Evolutionary conservation across 2,888 invertebrate species (phyloP).

Genomic region (Mylabris sibirica): DNA sequence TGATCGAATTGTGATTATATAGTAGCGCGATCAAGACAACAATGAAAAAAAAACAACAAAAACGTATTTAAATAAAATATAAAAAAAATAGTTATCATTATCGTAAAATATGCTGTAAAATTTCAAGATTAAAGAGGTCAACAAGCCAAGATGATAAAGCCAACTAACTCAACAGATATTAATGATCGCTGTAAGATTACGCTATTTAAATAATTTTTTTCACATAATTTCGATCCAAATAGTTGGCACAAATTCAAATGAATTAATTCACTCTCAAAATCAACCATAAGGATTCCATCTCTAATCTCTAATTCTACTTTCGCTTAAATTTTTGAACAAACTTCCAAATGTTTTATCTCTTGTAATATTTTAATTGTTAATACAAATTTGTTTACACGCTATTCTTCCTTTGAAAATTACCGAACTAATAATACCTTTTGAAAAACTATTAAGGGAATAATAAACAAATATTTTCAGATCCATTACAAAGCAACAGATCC

Average conservation of each 20-base stretch:
- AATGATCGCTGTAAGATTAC: no score
- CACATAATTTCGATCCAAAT: background rate
- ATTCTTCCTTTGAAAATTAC: conserved; percentile 5
- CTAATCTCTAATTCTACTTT: background rate
- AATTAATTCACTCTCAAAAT: background rate
- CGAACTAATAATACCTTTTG: background rate
- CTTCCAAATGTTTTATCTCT: background rate
- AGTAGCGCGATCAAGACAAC: background rate
- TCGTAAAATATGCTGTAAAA: background rate
- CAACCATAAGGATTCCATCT: background rate
- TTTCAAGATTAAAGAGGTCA: background rate
- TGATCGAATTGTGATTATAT: conserved; percentile 1
- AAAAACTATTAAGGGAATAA: background rate
- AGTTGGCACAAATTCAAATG: conserved; percentile 3
- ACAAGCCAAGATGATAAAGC: background rate
- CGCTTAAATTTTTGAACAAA: background rate
- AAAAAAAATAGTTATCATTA: background rate
- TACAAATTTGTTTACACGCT: background rate
- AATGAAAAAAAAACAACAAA: background rate
- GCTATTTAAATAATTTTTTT: background rate
- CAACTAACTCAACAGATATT: background rate
- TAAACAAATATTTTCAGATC: background rate
- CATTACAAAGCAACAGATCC: background rate
- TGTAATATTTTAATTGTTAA: background rate
- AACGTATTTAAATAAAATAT: background rate